These are phyloP conservation scores for Nymphicus hollandicus DNA, from an alignment of 2,113 vertebrate species.

Conservation along the genomic window DNA sequence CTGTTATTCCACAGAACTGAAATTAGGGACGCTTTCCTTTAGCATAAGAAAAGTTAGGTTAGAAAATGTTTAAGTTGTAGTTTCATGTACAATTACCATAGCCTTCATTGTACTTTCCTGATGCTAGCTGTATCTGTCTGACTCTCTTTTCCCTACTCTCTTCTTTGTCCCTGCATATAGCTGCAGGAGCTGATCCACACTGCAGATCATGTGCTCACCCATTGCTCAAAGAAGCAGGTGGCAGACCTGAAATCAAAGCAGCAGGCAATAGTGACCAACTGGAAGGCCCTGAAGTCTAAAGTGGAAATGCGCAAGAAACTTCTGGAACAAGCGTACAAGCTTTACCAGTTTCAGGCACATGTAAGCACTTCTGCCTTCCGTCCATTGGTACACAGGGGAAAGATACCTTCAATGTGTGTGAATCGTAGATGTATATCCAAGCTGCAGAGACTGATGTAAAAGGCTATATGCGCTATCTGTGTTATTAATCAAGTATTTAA, in stretches of 20 bases:
- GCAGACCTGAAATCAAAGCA: slow-evolving; percentile 73
- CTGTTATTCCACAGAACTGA: background rate
- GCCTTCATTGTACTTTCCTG: background rate
- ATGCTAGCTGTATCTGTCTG: background rate
- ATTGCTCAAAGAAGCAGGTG: slow-evolving; percentile 63
- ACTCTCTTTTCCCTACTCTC: background rate
- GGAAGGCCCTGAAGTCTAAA: slow-evolving; percentile 76
- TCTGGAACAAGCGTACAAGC: slow-evolving; percentile 69
- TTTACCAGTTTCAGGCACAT: slow-evolving; percentile 76
- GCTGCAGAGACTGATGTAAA: background rate
- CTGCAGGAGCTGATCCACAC: slow-evolving; percentile 82
- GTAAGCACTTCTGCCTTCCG: slow-evolving; percentile 62
- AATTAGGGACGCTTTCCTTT: background rate
- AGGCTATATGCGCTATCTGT: background rate
- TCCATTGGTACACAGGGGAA: background rate
- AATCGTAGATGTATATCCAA: background rate
- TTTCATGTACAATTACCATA: background rate
- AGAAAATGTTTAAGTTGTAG: background rate
- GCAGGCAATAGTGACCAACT: slow-evolving; percentile 76
- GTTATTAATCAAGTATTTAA: background rate
- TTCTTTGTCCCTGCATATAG: slow-evolving; percentile 48
- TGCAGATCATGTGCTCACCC: slow-evolving; percentile 57
- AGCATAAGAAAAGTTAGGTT: background rate
- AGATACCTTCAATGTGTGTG: background rate
- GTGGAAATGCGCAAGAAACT: slow-evolving; percentile 72